Evolutionary conservation across 2,113 vertebrate genomes (phyloP), one percentile per base, ranked within the genome.

Genomic region (Etheostoma spectabile): DNA sequence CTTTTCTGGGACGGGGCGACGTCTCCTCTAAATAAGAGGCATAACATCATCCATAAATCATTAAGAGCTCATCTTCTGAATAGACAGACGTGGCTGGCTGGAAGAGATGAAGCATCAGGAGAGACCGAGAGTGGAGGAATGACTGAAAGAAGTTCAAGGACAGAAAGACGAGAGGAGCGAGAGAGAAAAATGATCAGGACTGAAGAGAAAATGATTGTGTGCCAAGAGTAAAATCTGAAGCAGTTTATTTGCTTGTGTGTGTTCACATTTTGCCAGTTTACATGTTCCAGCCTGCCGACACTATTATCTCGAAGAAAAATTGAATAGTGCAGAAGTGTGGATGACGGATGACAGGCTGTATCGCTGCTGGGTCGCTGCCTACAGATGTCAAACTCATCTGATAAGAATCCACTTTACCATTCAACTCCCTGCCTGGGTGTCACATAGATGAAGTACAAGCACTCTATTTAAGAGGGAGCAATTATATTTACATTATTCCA

Each of bases 31-130:
- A 77, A 81, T 62, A 76, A 55, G 63, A 74, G 57, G 27, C 67
- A 12, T 45, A 21, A 19, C 13, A 5, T 66, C 11, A 8, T 80
- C 76, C 86, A 80, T 86, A 88, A 88, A 83, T 86, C 80, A 76
- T 67, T 70, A 65, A 0, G 42, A 64, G 35, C 7, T 68, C 55
- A 49, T 80, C 77, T 66, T 42, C 63, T 56, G 53, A 61, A 55
- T 24, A 15, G 71, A 68, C 53, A 13, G 46, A 66, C 22, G 8
- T 6, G 15, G 0, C n/a, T 3, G 60, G 18, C 62, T 59, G 70
- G 33, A 48, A 68, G 69, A 74, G 51, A 21, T 1, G 6, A 66
- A 24, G 24, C 69, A 19, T 24, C 55, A 8, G 6, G 35, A 55
- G 62, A 24, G 19, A 18, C 13, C 3, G 8, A 16, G 45, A 16